phyloP scores from a whole-genome alignment of 2,113 vertebrate genomes.

The Sterrhoptilus dennistouni region DNA sequence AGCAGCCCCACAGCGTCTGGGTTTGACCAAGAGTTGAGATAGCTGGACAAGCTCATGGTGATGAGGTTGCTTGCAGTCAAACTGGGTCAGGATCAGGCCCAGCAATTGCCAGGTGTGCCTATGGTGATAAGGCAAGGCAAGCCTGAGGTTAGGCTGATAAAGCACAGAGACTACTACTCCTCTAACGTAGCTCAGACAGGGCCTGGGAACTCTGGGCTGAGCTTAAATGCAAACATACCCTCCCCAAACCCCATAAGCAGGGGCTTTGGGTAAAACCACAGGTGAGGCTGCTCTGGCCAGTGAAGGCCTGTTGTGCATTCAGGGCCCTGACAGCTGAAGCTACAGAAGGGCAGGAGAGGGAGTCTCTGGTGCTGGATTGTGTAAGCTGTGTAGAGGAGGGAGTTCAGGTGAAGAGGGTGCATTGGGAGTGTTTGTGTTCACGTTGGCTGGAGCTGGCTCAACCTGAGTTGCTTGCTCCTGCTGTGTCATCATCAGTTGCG shows the following conservation, averaged over 20 bases:
- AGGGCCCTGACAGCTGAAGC: background rate
- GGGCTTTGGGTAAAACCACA: background rate
- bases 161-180: background rate
- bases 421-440: background rate
- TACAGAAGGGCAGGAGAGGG: background rate
- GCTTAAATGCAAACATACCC: background rate
- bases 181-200: fast-evolving
- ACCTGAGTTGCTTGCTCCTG: background rate
- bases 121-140: background rate
- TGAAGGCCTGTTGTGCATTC: background rate
- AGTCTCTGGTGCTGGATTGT: background rate
- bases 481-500: background rate
- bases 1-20: fast-evolving
- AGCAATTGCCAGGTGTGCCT: background rate
- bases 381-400: background rate
- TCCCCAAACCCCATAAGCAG: background rate
- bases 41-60: background rate
- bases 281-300: background rate
- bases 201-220: background rate
- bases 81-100: background rate
- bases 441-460: background rate
- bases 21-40: background rate
- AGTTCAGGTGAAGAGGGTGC: background rate
- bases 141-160: background rate
- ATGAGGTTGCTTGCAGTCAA: background rate